Conservation (phyloP, 1,140 invertebrate genomes). For the Neoseiulus cucumeris region DNA sequence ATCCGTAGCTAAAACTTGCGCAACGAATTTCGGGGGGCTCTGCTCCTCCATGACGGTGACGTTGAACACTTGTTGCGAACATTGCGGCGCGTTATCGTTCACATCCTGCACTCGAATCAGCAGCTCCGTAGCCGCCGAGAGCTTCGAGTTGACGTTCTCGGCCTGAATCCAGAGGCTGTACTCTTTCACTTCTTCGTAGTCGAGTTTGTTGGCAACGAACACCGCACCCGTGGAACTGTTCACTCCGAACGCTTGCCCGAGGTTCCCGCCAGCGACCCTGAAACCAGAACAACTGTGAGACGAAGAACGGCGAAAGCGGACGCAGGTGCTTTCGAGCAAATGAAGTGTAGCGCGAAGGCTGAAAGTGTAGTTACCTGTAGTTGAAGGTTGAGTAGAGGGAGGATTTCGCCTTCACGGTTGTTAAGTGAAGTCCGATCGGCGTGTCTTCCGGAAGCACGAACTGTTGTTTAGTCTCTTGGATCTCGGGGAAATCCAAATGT, state of each 20-base stretch:
- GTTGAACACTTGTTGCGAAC: slow-evolving; percentile 46
- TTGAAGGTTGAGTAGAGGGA: neutral
- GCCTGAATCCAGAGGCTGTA: slow-evolving; percentile 88
- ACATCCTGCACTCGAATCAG: slow-evolving; percentile 67
- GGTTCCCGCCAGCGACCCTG: slow-evolving; percentile 73
- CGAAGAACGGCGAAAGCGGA: too few relatives aligned
- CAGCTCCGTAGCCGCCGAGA: slow-evolving; percentile 45
- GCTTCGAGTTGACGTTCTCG: slow-evolving; percentile 54
- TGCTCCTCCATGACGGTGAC: slow-evolving; percentile 65
- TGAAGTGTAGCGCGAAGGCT: neutral
- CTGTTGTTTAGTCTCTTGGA: slow-evolving; percentile 25
- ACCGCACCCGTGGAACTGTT: slow-evolving; percentile 56
- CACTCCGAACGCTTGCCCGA: slow-evolving; percentile 59
- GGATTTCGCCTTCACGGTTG: neutral
- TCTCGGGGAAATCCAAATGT: slow-evolving; percentile 35
- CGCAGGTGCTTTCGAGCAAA: neutral
- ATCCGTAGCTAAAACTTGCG: slow-evolving; percentile 58
- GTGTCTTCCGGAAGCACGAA: neutral
- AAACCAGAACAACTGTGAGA: slow-evolving; percentile 23
- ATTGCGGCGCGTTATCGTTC: slow-evolving; percentile 72
- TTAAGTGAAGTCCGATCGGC: neutral
- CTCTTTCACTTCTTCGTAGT: slow-evolving; percentile 60
- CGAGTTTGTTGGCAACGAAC: slow-evolving; percentile 46
- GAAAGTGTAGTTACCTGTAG: neutral
- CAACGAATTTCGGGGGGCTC: slow-evolving; percentile 49